phyloP scores from a whole-genome alignment of 2,797 vertebrate species.

The Helostoma temminkii region DNA sequence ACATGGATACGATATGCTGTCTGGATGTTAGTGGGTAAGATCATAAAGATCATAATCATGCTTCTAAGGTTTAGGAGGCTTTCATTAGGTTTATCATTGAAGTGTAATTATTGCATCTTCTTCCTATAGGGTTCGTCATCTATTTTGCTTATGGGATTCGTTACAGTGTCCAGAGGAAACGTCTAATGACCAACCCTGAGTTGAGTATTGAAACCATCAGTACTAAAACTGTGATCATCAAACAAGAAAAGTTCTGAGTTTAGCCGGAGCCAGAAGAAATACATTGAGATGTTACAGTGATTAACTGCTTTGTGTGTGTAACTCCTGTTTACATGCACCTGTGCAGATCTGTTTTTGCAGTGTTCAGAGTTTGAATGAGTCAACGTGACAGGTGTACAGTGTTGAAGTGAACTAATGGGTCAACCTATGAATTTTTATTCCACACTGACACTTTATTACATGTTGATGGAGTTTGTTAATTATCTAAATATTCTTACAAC shows the following conservation, averaged over 20 bases:
- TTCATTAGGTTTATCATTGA: not conserved
- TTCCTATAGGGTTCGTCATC: conserved; percentile 84
- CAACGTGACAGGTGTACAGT: not conserved
- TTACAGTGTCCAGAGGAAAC: conserved; percentile 82
- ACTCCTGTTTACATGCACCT: conserved; percentile 14
- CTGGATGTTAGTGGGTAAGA: conserved; percentile 89
- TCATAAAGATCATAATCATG: too few relatives aligned
- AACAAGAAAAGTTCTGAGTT: conserved; percentile 70
- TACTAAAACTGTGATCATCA: too few relatives aligned
- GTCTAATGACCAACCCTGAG: conserved; percentile 39
- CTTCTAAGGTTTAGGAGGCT: not conserved
- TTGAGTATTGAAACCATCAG: conserved; percentile 1
- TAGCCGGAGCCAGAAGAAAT: conserved; percentile 1
- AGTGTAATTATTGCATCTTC: not conserved
- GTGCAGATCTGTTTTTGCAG: conserved; percentile 8
- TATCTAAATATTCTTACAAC: conserved; percentile 6
- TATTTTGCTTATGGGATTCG: conserved; percentile 88
- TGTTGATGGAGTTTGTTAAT: conserved; percentile 15
- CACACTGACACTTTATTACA: conserved; percentile 30
- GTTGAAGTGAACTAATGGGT: not conserved
- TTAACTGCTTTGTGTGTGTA: conserved; percentile 31
- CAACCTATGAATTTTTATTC: conserved; percentile 10
- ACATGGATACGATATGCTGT: conserved; percentile 88
- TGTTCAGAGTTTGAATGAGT: not conserved
- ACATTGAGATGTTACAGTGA: conserved; percentile 64